Base-by-base conservation (phyloP, 2,797 vertebrate species). In the Urosaurus nigricauda region DNA sequence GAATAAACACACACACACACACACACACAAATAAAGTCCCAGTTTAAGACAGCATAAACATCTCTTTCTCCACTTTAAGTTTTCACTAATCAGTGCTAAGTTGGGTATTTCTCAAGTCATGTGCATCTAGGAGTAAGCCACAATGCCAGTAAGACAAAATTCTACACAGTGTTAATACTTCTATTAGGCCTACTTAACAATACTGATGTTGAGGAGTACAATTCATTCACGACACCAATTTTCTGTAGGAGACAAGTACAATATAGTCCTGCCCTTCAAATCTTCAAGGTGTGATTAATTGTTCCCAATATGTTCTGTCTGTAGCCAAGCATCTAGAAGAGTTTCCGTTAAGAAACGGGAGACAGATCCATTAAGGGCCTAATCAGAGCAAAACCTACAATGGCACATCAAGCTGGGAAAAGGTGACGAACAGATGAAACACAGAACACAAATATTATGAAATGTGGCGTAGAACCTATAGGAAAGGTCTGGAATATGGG, bases 241-340 rank as follows among this genome's bases (percentile, higher is more conserved):
- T 32, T n/a, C 83, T 60, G 53, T 32, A 85, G 65, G 29, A 74
- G 19, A 56, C 51, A 78, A 79, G 47, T 16, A 60, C 26, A 65
- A 56, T 79, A 79, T 68, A 84, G 47, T 19, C n/a, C 37, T 51
- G 68, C 24, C 65, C 83, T 85, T 89, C 68, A 89, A 47, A 85
- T 74, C 80, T 80, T 37, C 68, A 80, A 2, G 7, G 37, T 37
- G 68, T 53, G 32, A 85, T 85, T 89, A 89, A 85, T 63, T 73
- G 77, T 58, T 73, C 53, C 51, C 40, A 89, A 71, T 63, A 71
- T 43, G 19, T 79, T 60, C 5, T 51, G 68, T 74, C 53, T 63
- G 65, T 37, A 74, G 40, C 65, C 65, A 73, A 80, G 35, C 37
- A 73, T 73, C 53, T 40, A 85, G 51, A 35, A 60, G 35, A 43